Evolutionary conservation across 92 coral and sea anemone genomes (phyloP).

Genomic region (Paramuricea clavata): DNA sequence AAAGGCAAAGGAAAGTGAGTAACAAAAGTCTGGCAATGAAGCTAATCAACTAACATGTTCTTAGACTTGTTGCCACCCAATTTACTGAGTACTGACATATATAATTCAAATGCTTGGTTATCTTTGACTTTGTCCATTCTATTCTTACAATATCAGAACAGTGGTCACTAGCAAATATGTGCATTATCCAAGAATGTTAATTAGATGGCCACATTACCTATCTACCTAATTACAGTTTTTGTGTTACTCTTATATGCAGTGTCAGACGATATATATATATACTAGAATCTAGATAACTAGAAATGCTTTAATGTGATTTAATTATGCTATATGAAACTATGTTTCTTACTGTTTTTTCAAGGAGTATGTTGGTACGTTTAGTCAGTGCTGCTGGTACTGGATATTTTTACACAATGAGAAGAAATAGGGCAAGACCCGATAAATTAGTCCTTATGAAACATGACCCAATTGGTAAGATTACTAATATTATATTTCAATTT

Average conservation of each 20-base stretch:
- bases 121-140: too few species aligned
- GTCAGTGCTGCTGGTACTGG: conserved; percentile 99
- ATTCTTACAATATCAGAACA: too few species aligned
- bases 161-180: too few species aligned
- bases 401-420: conserved; percentile 92
- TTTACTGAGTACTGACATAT: too few species aligned
- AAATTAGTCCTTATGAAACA: conserved; percentile 93
- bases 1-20: conserved; percentile 98
- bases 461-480: conserved; percentile 98
- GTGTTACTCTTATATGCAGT: too few species aligned
- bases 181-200: background rate
- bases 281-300: too few species aligned
- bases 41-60: background rate
- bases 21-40: background rate
- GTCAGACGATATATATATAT: background rate
- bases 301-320: too few species aligned
- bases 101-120: too few species aligned
- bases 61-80: too few species aligned
- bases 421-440: conserved; percentile 83
- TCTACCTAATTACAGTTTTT: too few species aligned
- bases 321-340: too few species aligned
- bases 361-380: conserved; percentile 86
- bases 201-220: too few species aligned
- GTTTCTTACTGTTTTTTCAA: conserved; percentile 31
- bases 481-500: conserved; percentile 55